Evolutionary conservation across 92 coral and sea anemone genomes (phyloP), one percentile per base, ranked within the genome.

Genomic region (Micromussa lordhowensis): DNA sequence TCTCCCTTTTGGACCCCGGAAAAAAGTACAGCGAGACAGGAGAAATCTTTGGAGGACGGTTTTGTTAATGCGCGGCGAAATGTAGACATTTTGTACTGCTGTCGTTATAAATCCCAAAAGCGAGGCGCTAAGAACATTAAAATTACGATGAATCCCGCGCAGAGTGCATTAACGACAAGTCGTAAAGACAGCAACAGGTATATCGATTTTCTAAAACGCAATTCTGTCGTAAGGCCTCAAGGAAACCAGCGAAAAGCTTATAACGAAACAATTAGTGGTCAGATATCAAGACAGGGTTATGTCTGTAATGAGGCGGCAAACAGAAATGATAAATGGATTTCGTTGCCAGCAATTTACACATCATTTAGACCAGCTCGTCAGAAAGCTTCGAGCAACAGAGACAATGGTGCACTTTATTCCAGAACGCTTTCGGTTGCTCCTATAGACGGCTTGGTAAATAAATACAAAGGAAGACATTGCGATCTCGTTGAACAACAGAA

Each of bases 1-100:
- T 63, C 78, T 14, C 89, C 89, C 22, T 77, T 86, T 77, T 86
- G 77, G 89, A 86, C 28, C 4, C 77, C 83, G 10, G 83, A 64
- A 4, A 77, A 48, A 24, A 71, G 81, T 73, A 74, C 73, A 24
- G 18, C 81, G 18, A 51, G 17, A 28, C 55, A n/a, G n/a, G 74
- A 36, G 3, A 84, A 58, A n/a, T 35, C 35, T 8, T n/a, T 26
- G 34, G 74, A 74, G n/a, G 81, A 57, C 26, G 29, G 32, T 57
- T 57, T 55, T 2, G 9, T 22, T 13, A 26, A 74, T 51, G 36
- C 88, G 26, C 81, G 59, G 24, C 74, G 73, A 2, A 84, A 84
- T 18, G 34, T 84, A 73, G 81, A 84, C 32, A 74, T 57, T 7
- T 51, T 84, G n/a, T 75, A 36, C 31, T 71, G 81, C 54, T 84